These are phyloP conservation scores for Drosophila glabriapex DNA, from an alignment of 2,888 invertebrate species.

Conservation along the genomic window DNA sequence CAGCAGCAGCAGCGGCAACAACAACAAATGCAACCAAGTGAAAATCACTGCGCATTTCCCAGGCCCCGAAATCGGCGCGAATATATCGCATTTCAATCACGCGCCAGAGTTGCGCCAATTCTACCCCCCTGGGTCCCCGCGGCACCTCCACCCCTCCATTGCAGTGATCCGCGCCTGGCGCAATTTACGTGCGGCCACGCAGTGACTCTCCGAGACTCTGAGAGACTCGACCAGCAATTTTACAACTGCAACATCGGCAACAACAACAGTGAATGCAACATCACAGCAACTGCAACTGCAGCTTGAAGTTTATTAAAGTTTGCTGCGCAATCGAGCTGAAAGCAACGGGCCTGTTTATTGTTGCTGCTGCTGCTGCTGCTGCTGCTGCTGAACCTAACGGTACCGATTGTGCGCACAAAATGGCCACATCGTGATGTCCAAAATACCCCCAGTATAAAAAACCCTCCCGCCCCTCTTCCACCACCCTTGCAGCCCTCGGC, in stretches of 20 bases:
- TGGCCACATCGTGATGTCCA: constrained; percentile 79
- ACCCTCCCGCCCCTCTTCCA: not conserved
- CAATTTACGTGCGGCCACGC: constrained; percentile 79
- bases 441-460: constrained; percentile 28
- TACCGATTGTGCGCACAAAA: constrained; percentile 80
- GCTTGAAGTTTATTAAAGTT: constrained; percentile 79
- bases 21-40: constrained; percentile 53
- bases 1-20: constrained; percentile 11
- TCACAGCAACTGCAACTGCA: constrained; percentile 46
- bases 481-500: constrained; percentile 35
- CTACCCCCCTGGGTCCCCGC: constrained; percentile 19
- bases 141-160: not conserved
- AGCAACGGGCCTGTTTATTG: constrained; percentile 58
- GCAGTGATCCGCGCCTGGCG: constrained; percentile 33
- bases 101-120: constrained; percentile 65
- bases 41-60: constrained; percentile 80
- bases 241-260: constrained; percentile 29
- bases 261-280: constrained; percentile 34
- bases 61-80: constrained; percentile 79
- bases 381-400: constrained; percentile 68
- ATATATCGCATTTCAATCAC: constrained; percentile 85
- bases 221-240: constrained; percentile 48
- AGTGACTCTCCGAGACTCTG: constrained; percentile 38
- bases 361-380: constrained; percentile 49
- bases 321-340: constrained; percentile 74